Conservation (phyloP, 2,113 vertebrate species). For the Anarhynchus alexandrinus region DNA sequence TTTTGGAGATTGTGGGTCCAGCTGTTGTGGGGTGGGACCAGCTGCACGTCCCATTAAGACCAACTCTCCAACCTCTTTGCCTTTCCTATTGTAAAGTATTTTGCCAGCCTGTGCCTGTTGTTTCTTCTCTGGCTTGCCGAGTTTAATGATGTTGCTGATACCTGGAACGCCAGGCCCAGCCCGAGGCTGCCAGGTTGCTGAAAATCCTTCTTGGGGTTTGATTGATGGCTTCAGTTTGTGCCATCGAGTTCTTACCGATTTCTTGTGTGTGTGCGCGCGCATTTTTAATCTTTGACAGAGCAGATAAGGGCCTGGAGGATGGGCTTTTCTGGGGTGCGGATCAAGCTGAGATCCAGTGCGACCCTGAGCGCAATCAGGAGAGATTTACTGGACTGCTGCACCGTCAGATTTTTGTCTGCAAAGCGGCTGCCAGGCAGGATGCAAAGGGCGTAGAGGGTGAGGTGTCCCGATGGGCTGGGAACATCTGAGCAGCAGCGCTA, state of each 20-base stretch:
- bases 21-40: background rate
- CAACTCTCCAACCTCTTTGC: background rate
- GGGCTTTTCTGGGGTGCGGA: background rate
- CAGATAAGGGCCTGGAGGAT: background rate
- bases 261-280: background rate
- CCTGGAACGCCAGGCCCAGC: background rate
- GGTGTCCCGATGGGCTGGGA: background rate
- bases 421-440: background rate
- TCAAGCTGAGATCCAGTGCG: background rate
- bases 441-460: background rate
- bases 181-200: background rate
- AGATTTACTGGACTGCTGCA: background rate
- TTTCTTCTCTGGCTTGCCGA: background rate
- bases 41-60: background rate
- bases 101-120: conserved; percentile 23
- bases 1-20: background rate
- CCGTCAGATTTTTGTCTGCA: background rate
- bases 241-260: background rate
- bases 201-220: conserved; percentile 13
- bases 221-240: conserved; percentile 10
- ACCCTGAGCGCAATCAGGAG: background rate
- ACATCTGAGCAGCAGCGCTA: background rate
- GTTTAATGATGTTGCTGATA: background rate
- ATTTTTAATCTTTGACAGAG: background rate
- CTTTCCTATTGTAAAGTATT: background rate